Conservation (phyloP, 2,113 vertebrate species). For the Chroicocephalus ridibundus region DNA sequence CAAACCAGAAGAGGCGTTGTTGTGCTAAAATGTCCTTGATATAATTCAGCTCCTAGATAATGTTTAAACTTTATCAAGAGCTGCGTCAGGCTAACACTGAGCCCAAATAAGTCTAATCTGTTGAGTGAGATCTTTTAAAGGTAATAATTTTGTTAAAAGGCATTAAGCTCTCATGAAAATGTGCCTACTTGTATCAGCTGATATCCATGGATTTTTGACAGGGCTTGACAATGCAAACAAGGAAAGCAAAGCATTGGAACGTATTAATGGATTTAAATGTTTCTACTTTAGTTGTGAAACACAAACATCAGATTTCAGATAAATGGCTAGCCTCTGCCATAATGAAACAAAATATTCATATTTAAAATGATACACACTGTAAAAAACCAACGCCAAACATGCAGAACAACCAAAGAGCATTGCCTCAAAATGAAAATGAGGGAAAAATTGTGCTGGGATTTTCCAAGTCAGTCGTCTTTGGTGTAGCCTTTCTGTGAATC, state of each 20-base stretch:
- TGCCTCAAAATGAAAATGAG: neutral
- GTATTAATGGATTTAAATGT: neutral
- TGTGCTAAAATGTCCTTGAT: neutral
- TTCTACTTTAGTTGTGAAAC: neutral
- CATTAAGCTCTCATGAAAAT: neutral
- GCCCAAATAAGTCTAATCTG: neutral
- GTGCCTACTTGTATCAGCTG: neutral
- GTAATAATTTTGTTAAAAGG: neutral
- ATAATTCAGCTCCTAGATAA: neutral
- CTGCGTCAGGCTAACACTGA: neutral
- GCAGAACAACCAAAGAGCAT: neutral
- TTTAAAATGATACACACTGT: neutral
- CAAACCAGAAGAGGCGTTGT: neutral
- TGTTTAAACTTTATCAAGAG: neutral
- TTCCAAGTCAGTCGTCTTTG: neutral
- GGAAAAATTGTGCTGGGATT: neutral
- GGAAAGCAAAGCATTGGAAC: neutral
- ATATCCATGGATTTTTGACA: neutral
- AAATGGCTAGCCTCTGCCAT: neutral
- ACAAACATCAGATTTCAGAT: neutral
- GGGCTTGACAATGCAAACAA: neutral
- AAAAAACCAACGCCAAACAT: neutral
- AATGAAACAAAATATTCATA: neutral
- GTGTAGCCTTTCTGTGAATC: neutral
- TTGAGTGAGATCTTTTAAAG: neutral